phyloP scores from a whole-genome alignment of 1,140 invertebrate genomes.

The Oscheius sp. region DNA sequence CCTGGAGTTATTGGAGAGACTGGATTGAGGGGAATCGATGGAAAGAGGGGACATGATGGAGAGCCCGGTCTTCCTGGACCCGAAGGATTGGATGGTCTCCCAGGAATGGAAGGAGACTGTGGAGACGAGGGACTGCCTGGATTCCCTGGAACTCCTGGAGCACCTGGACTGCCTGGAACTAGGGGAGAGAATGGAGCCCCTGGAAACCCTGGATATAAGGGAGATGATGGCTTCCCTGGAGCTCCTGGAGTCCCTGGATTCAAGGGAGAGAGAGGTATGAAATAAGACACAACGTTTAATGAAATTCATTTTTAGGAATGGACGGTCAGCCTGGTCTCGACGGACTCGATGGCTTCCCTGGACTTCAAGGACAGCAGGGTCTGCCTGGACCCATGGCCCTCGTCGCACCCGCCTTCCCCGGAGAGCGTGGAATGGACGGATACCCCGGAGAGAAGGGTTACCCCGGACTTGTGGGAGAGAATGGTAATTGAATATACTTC shows the following conservation, averaged over 20 bases:
- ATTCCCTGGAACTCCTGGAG: constrained; percentile 32
- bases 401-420: constrained; percentile 34
- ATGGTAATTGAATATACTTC: background rate
- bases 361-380: constrained; percentile 28
- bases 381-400: constrained; percentile 24
- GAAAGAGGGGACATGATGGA: constrained; percentile 36
- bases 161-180: constrained; percentile 35
- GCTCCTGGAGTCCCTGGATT: constrained; percentile 30
- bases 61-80: constrained; percentile 37
- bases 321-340: constrained; percentile 31
- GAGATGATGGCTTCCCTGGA: constrained; percentile 41
- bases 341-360: constrained; percentile 39
- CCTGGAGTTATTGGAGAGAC: constrained; percentile 42
- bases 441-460: constrained; percentile 45
- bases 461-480: constrained; percentile 40
- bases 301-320: constrained; percentile 6
- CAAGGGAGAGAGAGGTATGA: constrained; percentile 12
- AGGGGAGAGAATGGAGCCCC: constrained; percentile 28
- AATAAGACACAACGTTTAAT: background rate
- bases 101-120: constrained; percentile 36
- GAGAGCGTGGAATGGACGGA: constrained; percentile 41
- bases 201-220: constrained; percentile 38
- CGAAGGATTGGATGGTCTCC: constrained; percentile 39
- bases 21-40: constrained; percentile 31
- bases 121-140: constrained; percentile 39